Base-by-base conservation (phyloP, 2,797 vertebrate species). In the Enteromius unitaeniatus region DNA sequence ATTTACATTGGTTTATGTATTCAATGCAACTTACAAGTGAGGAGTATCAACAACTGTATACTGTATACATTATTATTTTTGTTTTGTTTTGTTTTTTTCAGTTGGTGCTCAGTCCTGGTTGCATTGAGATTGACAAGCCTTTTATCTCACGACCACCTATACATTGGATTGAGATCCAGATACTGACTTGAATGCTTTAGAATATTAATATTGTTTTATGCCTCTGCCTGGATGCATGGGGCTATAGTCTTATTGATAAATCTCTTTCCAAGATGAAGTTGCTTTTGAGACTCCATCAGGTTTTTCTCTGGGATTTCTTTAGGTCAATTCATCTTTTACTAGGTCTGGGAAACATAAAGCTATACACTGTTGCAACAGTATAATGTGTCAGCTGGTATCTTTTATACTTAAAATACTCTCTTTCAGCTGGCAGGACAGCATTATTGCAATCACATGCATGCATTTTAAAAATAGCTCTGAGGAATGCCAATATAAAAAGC, bases 231-330 rank as follows among this genome's bases (percentile, higher is more conserved):
- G 40, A 34, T 37, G 28, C 49, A n/a, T 13, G 28, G 17, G 70
- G 28, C 34, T 17, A 53, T 74, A 51, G 47, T 74, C 19, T 74
- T 31, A 31, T 31, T 53, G 23, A 53, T 31, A 3, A 13, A 21
- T 74, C 28, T 53, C 49, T 49, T 51, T 31, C 2, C 70, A 51
- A 51, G 17, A 49, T 2, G 1, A 28, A 53, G 26, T 19, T 34
- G 19, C 13, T 28, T 72, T 49, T 49, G 42, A 72, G 45, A 72
- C 15, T n/a, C 28, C 21, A 3, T 74, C 72, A 34, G 49, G 28
- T 74, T 53, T 21, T 34, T 28, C 47, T 53, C 47, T 34, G 72
- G 49, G 72, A 34, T 74, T 74, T 74, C 70, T 49, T 51, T 47
- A 53, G 70, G 70, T 34, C 26, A 47, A 74, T 74, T 34, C 3